Percentiles rank a stretch among this genome's conserved stretches.
Conservation (phyloP, 2,888 invertebrate species). For the Nomada goodeniana region DNA sequence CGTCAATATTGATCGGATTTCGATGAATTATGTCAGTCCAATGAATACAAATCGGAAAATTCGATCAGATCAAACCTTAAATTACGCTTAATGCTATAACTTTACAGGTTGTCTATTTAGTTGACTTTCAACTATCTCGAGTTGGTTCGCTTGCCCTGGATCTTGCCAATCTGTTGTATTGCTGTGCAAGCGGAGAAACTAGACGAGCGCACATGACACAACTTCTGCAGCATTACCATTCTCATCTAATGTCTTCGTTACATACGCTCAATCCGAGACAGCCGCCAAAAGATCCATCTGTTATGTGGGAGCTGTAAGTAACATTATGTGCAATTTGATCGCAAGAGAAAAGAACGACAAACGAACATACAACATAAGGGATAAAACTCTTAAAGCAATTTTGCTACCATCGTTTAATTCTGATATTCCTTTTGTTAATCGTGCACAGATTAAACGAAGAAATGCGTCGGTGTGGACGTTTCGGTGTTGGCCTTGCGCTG, state of each 20-base stretch:
- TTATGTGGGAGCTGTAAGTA: slow-evolving; percentile 86
- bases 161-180: slow-evolving; percentile 88
- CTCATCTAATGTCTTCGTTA: slow-evolving; percentile 86
- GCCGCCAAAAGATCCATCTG: slow-evolving; percentile 82
- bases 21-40: slow-evolving; percentile 10
- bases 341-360: background rate
- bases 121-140: slow-evolving; percentile 90
- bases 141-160: slow-evolving; percentile 90
- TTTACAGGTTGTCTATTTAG: slow-evolving; percentile 87
- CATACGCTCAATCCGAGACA: slow-evolving; percentile 86
- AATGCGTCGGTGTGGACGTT: slow-evolving; percentile 87
- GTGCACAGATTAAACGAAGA: slow-evolving; percentile 87
- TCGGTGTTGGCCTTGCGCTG: slow-evolving; percentile 89
- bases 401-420: background rate
- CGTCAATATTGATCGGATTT: slow-evolving; percentile 13
- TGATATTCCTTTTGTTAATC: background rate
- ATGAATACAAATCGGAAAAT: slow-evolving; percentile 32
- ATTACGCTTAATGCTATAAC: slow-evolving; percentile 31
- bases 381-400: background rate
- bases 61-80: slow-evolving; percentile 24
- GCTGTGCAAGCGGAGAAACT: slow-evolving; percentile 88
- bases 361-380: background rate
- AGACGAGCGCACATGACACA: slow-evolving; percentile 86
- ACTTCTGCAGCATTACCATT: slow-evolving; percentile 87
- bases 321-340: slow-evolving; percentile 12